phyloP scores from a whole-genome alignment of 1,140 invertebrate genomes.

The Pentalonia nigronervosa region DNA sequence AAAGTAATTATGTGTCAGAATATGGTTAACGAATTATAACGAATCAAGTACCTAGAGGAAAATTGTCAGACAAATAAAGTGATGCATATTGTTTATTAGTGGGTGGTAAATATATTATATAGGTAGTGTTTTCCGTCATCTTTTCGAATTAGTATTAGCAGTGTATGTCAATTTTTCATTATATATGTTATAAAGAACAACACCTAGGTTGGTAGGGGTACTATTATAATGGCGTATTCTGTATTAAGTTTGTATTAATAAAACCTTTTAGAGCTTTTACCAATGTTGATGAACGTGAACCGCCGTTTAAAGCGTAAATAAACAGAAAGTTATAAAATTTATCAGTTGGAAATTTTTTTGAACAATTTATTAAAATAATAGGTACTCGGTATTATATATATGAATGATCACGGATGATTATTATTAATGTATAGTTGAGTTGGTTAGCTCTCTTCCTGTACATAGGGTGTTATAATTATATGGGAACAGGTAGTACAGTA shows the following conservation, averaged over 20 bases:
- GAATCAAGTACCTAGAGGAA: background rate
- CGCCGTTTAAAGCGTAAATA: background rate
- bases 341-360: background rate
- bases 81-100: background rate
- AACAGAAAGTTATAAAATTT: background rate
- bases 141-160: background rate
- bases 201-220: too few relatives aligned
- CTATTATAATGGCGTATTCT: too few relatives aligned
- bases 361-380: background rate
- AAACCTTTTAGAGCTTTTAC: background rate
- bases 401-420: background rate
- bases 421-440: background rate
- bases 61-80: background rate
- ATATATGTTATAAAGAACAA: background rate
- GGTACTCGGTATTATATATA: too few relatives aligned
- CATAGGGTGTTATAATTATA: background rate
- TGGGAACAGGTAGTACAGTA: background rate
- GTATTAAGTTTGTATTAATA: background rate
- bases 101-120: background rate
- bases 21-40: background rate
- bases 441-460: background rate
- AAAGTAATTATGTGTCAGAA: background rate
- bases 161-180: background rate
- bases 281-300: background rate
- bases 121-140: background rate